A percentile compares a stretch with the other conserved stretches of the same genome.
Conservation (phyloP, 1,140 invertebrate genomes). For the Aphelinus certus region DNA sequence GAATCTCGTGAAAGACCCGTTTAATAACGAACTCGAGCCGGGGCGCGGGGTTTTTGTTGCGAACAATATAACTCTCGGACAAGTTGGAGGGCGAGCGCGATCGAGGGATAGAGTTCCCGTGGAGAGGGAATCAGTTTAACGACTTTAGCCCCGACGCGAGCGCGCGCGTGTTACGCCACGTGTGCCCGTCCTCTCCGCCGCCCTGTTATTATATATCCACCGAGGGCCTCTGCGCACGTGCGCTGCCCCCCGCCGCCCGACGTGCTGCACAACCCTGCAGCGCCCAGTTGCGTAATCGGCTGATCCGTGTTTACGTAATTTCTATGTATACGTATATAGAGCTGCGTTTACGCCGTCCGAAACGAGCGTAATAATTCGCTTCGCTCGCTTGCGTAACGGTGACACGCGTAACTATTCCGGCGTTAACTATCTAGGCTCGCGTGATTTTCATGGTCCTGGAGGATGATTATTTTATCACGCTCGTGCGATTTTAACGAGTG, state of each 20-base stretch:
- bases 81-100: neutral
- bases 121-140: conserved; percentile 21
- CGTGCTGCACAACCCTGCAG: conserved; percentile 3
- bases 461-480: too few species aligned
- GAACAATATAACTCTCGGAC: too few species aligned
- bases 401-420: too few species aligned
- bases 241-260: neutral
- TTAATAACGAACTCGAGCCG: too few species aligned
- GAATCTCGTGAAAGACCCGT: too few species aligned
- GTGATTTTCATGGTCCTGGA: too few species aligned
- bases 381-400: neutral
- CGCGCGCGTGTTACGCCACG: neutral
- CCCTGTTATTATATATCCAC: conserved; percentile 15
- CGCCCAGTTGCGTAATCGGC: conserved; percentile 28
- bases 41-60: too few species aligned
- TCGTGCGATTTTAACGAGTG: too few species aligned
- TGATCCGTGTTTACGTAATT: conserved; percentile 31
- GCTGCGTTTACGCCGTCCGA: neutral
- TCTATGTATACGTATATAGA: neutral
- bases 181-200: neutral
- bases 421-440: too few species aligned
- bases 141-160: neutral
- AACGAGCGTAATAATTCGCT: neutral
- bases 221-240: too few species aligned
- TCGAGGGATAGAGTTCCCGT: conserved; percentile 16